phyloP scores from a whole-genome alignment of 2,888 invertebrate genomes.

The Papilio protenor region DNA sequence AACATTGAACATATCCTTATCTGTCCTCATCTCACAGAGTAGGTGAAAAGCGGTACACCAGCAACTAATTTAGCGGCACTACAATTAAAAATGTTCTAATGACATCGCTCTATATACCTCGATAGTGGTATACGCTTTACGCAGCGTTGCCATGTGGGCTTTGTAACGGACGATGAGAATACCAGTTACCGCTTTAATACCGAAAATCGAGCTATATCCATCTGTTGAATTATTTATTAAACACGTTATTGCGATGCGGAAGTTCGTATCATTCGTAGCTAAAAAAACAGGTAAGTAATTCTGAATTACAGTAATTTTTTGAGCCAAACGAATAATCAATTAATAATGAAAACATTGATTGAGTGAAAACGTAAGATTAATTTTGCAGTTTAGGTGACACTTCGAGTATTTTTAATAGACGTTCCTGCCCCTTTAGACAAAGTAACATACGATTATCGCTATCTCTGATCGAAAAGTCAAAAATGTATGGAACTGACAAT shows the following conservation, averaged over 20 bases:
- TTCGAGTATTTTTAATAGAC: background rate
- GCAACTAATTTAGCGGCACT: conserved; percentile 25
- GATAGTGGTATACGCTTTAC: conserved; percentile 22
- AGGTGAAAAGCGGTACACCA: conserved; percentile 33
- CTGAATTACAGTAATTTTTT: background rate
- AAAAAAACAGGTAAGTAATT: background rate
- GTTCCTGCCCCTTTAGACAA: background rate
- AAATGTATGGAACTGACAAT: no score
- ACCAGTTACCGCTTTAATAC: conserved; percentile 30
- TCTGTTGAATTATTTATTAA: conserved; percentile 35
- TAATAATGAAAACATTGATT: background rate
- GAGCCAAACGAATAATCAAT: background rate
- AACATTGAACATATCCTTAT: conserved; percentile 42
- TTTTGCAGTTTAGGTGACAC: background rate
- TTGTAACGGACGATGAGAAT: conserved; percentile 34
- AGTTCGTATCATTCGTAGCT: background rate
- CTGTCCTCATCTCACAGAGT: conserved; percentile 42
- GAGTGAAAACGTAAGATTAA: background rate
- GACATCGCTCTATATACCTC: conserved; percentile 29
- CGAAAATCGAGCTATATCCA: conserved; percentile 31
- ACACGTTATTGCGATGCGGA: conserved; percentile 26
- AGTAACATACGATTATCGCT: no score
- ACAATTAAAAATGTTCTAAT: conserved; percentile 43
- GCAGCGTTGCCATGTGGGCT: conserved; percentile 42
- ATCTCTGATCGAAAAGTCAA: no score